Evolutionary conservation across 64 coral and sea anemone genomes (phyloP).

Genomic region (Montipora sp.): DNA sequence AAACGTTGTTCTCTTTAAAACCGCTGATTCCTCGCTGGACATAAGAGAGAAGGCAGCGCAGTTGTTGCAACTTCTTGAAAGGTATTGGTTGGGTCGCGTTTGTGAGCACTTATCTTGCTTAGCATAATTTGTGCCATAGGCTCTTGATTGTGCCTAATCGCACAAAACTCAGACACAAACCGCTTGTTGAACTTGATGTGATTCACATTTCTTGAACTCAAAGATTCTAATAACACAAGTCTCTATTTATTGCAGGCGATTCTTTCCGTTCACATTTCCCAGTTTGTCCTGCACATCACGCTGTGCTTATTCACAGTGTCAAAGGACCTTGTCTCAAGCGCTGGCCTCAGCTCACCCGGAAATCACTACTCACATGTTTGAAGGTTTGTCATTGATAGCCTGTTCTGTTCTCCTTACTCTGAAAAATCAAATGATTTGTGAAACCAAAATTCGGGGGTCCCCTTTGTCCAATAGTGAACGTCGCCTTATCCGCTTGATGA

Average conservation of each 20-base stretch:
- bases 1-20: slow-evolving; percentile 95
- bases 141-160: too few species aligned
- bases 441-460: too few species aligned
- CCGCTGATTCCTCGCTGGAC: slow-evolving; percentile 88
- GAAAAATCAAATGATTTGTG: too few species aligned
- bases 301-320: slow-evolving; percentile 94
- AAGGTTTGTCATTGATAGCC: slow-evolving; percentile 64
- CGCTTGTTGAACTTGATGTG: too few species aligned
- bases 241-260: slow-evolving; percentile 65
- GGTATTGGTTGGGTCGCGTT: slow-evolving; percentile 30
- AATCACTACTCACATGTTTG: slow-evolving; percentile 93
- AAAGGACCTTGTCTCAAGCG: slow-evolving; percentile 76
- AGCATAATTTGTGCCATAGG: too few species aligned
- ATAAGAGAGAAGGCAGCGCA: slow-evolving; percentile 94
- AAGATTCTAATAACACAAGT: not conserved
- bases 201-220: not conserved
- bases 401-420: not conserved
- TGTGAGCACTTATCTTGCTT: not conserved
- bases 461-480: too few species aligned
- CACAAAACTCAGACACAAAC: too few species aligned
- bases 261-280: slow-evolving; percentile 85
- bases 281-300: slow-evolving; percentile 83
- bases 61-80: slow-evolving; percentile 89
- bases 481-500: too few species aligned
- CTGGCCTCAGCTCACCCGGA: slow-evolving; percentile 93